Base-by-base conservation (phyloP, 2,888 invertebrate species). In the Resseliella maxima region DNA sequence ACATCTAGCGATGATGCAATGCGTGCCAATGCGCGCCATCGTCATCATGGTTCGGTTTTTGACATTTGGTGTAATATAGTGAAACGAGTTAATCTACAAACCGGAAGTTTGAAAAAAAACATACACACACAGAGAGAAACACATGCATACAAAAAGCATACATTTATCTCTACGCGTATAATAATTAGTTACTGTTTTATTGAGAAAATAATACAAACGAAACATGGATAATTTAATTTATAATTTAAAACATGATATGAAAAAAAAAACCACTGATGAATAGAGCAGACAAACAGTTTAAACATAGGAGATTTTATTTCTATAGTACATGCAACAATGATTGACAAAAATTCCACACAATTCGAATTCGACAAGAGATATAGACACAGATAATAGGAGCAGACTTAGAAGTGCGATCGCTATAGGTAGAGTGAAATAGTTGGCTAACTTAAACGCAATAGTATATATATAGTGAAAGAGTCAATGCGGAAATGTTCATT, bases 201-300 rank as follows among this genome's bases (percentile, higher is more conserved):
- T 72, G 31, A 72, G 72, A 72, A 72, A 72, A 59, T 6, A 24
- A n/a, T 59, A 35, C 1, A 31, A 35, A 72, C 72, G 31, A 72
- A 72, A 72, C 72, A 72, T 31, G 72, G 72, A 72, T 72, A 72
- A 72, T 72, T 72, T 72, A 72, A 72, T 72, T 72, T 72, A n/a
- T n/a, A 72, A 72, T 72, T 72, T 72, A 72, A 72, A n/a, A 3
- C 24, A 24, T 2, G 18, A 2, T 2, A 50, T 8, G 18, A 18
- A 50, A 24, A 59, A 2, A 59, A 15, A 59, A 18, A 50, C 15
- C 2, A 18, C 8, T 8, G 24, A 3, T 15, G 59, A 59, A 24
- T 59, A 59, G 27, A 59, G 12, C 59, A n/a, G 5, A 15, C 18
- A 27, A n/a, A 59, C 59, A 59, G 5, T 27, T 72, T 31, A 31